phyloP scores from a whole-genome alignment of 2,113 vertebrate species.

The Holacanthus passer region DNA sequence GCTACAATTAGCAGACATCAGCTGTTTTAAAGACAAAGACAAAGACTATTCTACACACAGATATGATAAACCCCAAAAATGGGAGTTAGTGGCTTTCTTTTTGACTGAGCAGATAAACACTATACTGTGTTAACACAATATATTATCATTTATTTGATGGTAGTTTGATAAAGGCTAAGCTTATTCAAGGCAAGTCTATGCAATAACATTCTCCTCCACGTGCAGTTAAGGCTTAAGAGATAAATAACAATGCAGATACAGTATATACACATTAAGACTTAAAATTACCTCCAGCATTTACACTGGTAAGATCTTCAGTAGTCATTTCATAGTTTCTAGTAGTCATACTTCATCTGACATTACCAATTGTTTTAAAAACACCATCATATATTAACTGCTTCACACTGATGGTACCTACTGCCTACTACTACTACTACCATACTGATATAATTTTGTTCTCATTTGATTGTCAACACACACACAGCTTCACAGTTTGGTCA shows the following conservation, averaged over 20 bases:
- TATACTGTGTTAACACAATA: slow-evolving; percentile 20
- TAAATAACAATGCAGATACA: slow-evolving; percentile 67
- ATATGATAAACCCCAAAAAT: not conserved
- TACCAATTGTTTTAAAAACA: slow-evolving; percentile 25
- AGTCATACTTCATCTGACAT: slow-evolving; percentile 45
- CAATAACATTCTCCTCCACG: slow-evolving; percentile 10
- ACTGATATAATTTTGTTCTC: slow-evolving; percentile 10
- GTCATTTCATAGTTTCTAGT: slow-evolving; percentile 57
- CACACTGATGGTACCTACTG: not conserved
- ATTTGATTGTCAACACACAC: slow-evolving; percentile 48
- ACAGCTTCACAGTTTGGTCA: slow-evolving; percentile 21
- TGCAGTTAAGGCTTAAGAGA: slow-evolving; percentile 61
- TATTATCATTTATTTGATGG: slow-evolving; percentile 3
- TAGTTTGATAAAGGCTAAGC: slow-evolving; percentile 19
- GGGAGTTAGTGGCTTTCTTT: slow-evolving; percentile 26
- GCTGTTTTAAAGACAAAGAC: slow-evolving; percentile 12
- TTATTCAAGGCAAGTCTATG: slow-evolving; percentile 19
- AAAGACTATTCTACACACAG: not conserved
- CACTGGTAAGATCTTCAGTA: slow-evolving; percentile 68
- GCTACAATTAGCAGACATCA: slow-evolving; percentile 19
- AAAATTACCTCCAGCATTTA: slow-evolving; percentile 62
- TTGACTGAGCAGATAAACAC: not conserved
- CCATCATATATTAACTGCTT: slow-evolving; percentile 29
- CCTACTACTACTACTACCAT: not conserved
- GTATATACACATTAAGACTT: slow-evolving; percentile 54